These are phyloP conservation scores for Lacanobia oleracea DNA, from an alignment of 2,888 invertebrate species.

Conservation along the genomic window DNA sequence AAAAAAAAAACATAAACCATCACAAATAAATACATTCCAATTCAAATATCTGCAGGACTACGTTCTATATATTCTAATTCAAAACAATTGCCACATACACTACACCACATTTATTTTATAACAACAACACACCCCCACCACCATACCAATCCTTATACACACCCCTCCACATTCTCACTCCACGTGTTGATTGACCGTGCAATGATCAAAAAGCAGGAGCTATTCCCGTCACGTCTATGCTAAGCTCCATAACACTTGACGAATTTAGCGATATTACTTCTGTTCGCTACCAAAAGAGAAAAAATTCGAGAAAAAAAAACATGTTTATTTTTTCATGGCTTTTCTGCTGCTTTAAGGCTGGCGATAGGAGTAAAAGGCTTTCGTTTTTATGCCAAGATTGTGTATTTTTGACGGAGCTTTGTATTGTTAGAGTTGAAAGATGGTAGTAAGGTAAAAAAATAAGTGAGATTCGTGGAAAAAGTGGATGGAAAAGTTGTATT, in stretches of 20 bases:
- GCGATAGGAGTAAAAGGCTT: conserved; percentile 30
- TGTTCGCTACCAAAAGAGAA: conserved; percentile 37
- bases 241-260: conserved; percentile 65
- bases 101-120: conserved; percentile 9
- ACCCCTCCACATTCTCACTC: conserved; percentile 27
- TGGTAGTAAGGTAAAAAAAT: background rate
- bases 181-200: conserved; percentile 68
- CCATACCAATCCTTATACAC: background rate
- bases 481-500: no score
- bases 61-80: background rate
- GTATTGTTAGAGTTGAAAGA: background rate
- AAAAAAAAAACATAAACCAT: no score
- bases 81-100: background rate
- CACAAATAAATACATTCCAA: no score
- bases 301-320: conserved; percentile 47
- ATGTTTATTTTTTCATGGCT: conserved; percentile 56
- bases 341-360: conserved; percentile 38
- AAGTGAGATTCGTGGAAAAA: background rate
- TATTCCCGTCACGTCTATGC: conserved; percentile 67
- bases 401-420: conserved; percentile 21
- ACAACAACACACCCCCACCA: conserved; percentile 9
- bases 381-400: conserved; percentile 36
- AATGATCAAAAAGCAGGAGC: conserved; percentile 59
- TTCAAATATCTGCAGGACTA: background rate
- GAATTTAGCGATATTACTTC: conserved; percentile 64